A percentile compares a stretch with the other conserved stretches of the same genome.
Evolutionary conservation across 2,113 vertebrate species (phyloP).

Genomic region (Merops nubicus): DNA sequence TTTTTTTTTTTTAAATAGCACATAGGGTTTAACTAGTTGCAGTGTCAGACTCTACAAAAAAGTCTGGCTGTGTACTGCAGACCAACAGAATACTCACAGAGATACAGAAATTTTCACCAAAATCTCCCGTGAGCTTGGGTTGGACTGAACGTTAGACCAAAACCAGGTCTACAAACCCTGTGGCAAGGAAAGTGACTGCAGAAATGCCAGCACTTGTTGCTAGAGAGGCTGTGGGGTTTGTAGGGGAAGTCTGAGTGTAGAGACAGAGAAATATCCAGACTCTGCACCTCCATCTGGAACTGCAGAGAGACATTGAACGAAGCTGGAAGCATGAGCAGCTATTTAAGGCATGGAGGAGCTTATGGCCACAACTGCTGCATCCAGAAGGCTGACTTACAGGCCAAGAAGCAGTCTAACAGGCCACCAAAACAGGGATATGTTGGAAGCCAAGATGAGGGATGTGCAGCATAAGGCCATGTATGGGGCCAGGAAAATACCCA

Average conservation of each 20-base stretch:
- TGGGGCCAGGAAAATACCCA: background rate
- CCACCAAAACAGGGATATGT: background rate
- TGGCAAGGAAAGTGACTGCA: background rate
- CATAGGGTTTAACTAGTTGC: background rate
- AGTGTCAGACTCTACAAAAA: background rate
- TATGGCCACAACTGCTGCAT: background rate
- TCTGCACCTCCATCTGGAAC: background rate
- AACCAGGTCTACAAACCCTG: background rate
- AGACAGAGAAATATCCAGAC: background rate
- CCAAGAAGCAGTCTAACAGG: background rate
- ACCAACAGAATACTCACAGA: background rate
- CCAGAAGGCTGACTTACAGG: background rate
- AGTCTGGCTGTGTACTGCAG: background rate
- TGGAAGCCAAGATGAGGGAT: background rate
- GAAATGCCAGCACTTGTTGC: background rate
- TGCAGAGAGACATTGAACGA: fast-evolving
- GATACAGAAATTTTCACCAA: background rate
- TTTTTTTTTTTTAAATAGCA: background rate
- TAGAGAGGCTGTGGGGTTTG: background rate
- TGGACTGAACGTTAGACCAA: background rate
- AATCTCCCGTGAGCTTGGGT: background rate
- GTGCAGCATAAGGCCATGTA: background rate
- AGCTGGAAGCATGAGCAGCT: background rate
- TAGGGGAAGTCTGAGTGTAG: background rate
- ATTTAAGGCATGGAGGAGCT: background rate